phyloP scores from a whole-genome alignment of 2,797 vertebrate species.

The Percopsis omiscomaycus region DNA sequence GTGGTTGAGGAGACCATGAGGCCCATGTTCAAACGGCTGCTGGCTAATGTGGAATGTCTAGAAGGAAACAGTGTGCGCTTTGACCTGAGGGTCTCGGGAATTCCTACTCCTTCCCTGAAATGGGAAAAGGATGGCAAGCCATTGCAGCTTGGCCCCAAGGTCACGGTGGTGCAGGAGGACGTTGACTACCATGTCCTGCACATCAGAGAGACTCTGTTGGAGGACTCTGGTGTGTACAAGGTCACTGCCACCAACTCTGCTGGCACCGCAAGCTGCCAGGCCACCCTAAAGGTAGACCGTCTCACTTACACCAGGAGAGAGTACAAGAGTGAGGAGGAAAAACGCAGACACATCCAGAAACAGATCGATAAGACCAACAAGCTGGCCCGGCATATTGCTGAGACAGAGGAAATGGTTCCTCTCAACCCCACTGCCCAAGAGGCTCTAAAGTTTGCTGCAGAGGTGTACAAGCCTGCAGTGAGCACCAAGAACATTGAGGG shows the following conservation, averaged over 20 bases:
- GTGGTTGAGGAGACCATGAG: conserved; percentile 88
- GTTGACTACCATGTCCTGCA: conserved; percentile 89
- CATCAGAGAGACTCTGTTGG: conserved; percentile 93
- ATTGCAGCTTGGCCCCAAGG: conserved; percentile 86
- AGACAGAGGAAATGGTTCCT: conserved; percentile 81
- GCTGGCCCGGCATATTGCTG: conserved; percentile 91
- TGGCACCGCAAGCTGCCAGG: conserved; percentile 92
- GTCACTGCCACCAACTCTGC: conserved; percentile 94
- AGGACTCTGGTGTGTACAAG: conserved; percentile 93
- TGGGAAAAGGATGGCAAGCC: conserved; percentile 95
- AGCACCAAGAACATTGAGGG: conserved; percentile 95
- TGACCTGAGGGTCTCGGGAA: conserved; percentile 93
- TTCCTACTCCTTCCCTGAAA: conserved; percentile 82
- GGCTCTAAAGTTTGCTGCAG: conserved; percentile 92
- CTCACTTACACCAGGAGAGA: conserved; percentile 90
- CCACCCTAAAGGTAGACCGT: conserved; percentile 91
- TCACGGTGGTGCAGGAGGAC: conserved; percentile 90
- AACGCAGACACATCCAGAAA: conserved; percentile 83
- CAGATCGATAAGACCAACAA: conserved; percentile 96
- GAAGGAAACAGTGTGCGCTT: conserved; percentile 92
- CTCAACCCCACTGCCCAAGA: conserved; percentile 93
- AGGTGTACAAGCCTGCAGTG: conserved; percentile 94
- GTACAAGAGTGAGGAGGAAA: conserved; percentile 90
- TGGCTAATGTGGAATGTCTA: conserved; percentile 91
- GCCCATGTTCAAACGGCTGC: conserved; percentile 97